These are phyloP conservation scores for Brachionus rubens DNA, from an alignment of 1,140 invertebrate genomes.

Conservation along the genomic window DNA sequence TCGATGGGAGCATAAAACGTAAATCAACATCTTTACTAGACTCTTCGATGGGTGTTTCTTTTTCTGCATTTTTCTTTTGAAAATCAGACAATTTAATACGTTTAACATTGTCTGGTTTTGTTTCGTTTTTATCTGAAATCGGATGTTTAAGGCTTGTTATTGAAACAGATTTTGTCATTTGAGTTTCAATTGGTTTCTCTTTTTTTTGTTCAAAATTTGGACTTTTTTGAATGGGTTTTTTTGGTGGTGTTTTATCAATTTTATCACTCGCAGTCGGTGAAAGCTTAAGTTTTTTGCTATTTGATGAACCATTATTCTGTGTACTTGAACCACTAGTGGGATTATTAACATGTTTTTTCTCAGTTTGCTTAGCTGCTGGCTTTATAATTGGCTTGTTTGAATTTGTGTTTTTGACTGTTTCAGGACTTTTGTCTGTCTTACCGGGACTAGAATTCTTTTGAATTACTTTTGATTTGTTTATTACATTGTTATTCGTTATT, in stretches of 20 bases:
- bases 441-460: not conserved
- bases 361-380: no score
- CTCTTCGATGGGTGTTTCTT: not conserved
- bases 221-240: constrained; percentile 14
- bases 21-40: not conserved
- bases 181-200: not conserved
- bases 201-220: not conserved
- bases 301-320: no score
- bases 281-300: constrained; percentile 12
- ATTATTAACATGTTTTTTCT: not conserved
- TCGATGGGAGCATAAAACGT: not conserved
- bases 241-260: not conserved
- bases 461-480: not conserved
- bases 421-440: not conserved
- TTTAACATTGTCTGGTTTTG: not conserved
- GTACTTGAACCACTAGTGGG: no score
- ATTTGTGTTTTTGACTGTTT: constrained; percentile 3
- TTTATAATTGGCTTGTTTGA: no score
- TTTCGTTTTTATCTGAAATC: not conserved
- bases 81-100: not conserved
- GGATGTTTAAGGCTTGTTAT: not conserved
- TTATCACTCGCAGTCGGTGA: not conserved
- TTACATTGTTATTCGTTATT: not conserved
- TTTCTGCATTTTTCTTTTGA: not conserved
- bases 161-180: not conserved